phyloP scores from a whole-genome alignment of 2,113 vertebrate genomes.

The Psilopsiagon aurifrons region DNA sequence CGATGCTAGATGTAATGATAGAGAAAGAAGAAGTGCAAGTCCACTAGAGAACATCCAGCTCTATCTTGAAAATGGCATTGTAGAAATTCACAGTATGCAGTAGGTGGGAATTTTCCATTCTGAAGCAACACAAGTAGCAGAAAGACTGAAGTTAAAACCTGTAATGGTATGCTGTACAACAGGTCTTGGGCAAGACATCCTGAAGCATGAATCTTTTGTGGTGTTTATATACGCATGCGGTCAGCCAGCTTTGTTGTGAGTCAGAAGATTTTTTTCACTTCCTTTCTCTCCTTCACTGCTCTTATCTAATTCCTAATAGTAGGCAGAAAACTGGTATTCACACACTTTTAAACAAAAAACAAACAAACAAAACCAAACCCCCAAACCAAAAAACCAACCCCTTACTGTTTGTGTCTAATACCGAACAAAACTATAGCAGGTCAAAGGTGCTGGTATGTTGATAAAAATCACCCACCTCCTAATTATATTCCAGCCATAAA shows the following conservation, averaged over 20 bases:
- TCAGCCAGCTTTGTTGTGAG: accelerated
- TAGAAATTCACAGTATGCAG: not conserved
- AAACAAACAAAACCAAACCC: too few species aligned
- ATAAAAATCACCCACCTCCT: not conserved
- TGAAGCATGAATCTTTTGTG: not conserved
- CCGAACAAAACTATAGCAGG: not conserved
- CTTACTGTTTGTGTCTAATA: not conserved
- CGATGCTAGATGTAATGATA: accelerated
- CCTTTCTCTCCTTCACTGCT: not conserved
- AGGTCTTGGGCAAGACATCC: not conserved
- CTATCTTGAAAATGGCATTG: not conserved
- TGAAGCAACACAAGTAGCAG: not conserved
- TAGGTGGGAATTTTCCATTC: not conserved
- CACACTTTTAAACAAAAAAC: not conserved
- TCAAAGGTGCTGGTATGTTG: not conserved
- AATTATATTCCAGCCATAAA: not conserved
- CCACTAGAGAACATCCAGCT: not conserved
- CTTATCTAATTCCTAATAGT: not conserved
- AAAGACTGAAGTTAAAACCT: not conserved
- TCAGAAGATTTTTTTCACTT: not conserved
- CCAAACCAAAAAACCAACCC: too few species aligned
- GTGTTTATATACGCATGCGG: not conserved
- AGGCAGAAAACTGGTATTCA: not conserved
- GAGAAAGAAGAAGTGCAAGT: not conserved
- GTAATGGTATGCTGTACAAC: not conserved